Evolutionary conservation across 2,113 vertebrate genomes (phyloP), one percentile per base, ranked within the genome.

Genomic region (Tamias sibiricus): DNA sequence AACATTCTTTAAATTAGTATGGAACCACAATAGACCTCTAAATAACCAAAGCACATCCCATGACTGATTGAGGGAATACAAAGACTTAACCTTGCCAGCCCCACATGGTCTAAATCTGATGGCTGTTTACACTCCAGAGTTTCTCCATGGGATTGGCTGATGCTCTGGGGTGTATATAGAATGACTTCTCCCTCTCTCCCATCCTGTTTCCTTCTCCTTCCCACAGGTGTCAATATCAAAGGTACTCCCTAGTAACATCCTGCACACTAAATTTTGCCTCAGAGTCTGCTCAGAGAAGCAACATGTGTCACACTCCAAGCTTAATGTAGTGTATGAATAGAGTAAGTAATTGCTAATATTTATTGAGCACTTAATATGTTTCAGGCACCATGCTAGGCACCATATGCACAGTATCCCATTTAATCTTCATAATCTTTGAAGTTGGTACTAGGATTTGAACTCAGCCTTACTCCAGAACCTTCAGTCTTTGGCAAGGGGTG

Each of bases 391-490:
- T 52, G 52, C 52, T 7, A n/a, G 14, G 42, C 11, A 62, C 4
- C 0, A 26, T 42, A 26, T 14, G 37, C 35, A 12, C 1, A 66
- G 72, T 47, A 42, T 62, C 54, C 80, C 42, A 40, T 57, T 96
- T 87, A 87, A 59, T 76, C 74, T 94, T 80, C 49, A 19, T 57
- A 57, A 90, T 49, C 17, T 93, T 87, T 76, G 64, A 84, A 13
- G 20, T 87, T 52, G 13, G 30, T 75, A 62, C 4, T 2, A 68
- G 57, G 57, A 82, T 75, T 32, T 84, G 52, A 89, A 84, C 35
- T 82, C 30, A 57, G 47, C 68, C 22, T 87, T 26, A 87, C 24
- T 89, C 28, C n/a, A 88, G 52, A 95, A 42, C 30, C 35, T 75
- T 17, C 30, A 30, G 89, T 85, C 74, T 95, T 64, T 26, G 52